Conservation (phyloP, 2,888 invertebrate species). For the Leptopterna dolabrata region DNA sequence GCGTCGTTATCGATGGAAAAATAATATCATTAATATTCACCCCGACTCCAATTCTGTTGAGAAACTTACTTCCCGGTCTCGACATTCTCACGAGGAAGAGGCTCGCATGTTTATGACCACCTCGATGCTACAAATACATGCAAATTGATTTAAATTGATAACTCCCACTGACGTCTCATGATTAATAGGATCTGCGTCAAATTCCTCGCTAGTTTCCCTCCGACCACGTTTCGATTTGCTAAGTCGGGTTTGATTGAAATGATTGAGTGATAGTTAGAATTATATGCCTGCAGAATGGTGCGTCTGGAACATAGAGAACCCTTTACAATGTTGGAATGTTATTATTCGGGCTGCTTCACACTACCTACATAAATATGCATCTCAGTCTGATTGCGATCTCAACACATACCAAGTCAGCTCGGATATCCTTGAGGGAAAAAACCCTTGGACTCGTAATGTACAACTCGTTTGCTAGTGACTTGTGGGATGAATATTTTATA, state of each 20-base stretch:
- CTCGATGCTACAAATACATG: slow-evolving; percentile 10
- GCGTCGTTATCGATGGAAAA: not conserved
- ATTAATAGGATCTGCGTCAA: not conserved
- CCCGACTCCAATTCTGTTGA: not conserved
- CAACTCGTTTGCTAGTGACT: too few relatives aligned
- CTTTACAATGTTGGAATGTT: too few relatives aligned
- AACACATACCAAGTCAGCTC: too few relatives aligned
- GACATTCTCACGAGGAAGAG: not conserved
- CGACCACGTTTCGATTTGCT: not conserved
- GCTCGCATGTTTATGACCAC: not conserved
- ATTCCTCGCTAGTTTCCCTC: not conserved
- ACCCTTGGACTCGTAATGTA: too few relatives aligned
- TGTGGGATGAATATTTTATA: too few relatives aligned
- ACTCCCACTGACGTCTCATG: not conserved
- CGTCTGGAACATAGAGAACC: too few relatives aligned
- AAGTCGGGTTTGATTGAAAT: not conserved
- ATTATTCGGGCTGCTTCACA: too few relatives aligned
- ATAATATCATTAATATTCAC: not conserved
- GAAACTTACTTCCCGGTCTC: not conserved
- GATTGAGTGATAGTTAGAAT: not conserved
- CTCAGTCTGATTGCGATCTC: not conserved
- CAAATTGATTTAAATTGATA: slow-evolving; percentile 18
- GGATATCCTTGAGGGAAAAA: too few relatives aligned
- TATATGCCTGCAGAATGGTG: too few relatives aligned
- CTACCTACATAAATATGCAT: not conserved